These are phyloP conservation scores for Pristionchus exspectatus DNA, from an alignment of 2,888 invertebrate genomes.

Conservation along the genomic window DNA sequence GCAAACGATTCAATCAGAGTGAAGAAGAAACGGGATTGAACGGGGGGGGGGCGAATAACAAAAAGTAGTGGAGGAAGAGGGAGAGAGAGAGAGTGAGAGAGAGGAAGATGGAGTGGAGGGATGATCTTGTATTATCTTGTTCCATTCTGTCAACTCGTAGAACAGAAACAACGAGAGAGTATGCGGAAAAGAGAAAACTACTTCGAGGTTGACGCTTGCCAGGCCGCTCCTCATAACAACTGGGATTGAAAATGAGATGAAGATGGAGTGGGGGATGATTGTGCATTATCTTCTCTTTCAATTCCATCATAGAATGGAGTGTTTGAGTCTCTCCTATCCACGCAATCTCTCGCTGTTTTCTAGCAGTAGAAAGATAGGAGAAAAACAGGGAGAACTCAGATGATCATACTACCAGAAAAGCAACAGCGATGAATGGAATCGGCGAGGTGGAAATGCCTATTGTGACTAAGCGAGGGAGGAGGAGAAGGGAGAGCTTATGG, in stretches of 20 bases:
- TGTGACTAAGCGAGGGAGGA: constrained; percentile 9
- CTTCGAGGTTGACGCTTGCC: not conserved
- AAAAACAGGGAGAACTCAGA: constrained; percentile 48
- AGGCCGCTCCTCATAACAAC: too few relatives aligned
- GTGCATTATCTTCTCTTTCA: too few relatives aligned
- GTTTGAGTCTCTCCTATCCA: not conserved
- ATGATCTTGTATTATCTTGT: constrained; percentile 26
- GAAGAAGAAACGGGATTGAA: constrained; percentile 7
- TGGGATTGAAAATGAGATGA: not conserved
- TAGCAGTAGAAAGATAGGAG: too few relatives aligned
- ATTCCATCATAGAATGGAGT: too few relatives aligned
- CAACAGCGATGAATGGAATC: not conserved
- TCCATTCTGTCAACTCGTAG: not conserved
- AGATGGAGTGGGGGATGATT: constrained; percentile 1
- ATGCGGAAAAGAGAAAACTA: not conserved
- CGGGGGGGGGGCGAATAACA: constrained; percentile 23
- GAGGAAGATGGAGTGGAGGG: constrained; percentile 29
- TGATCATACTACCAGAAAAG: constrained; percentile 9
- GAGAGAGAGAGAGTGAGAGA: constrained; percentile 9
- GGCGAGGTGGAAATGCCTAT: constrained; percentile 32
- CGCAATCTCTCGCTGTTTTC: too few relatives aligned
- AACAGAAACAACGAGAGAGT: not conserved
- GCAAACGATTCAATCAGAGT: constrained; percentile 38
- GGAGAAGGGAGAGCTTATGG: not conserved
- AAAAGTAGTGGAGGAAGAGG: constrained; percentile 20